A percentile compares a stretch with the other conserved stretches of the same genome.
Evolutionary conservation across 2,888 invertebrate species (phyloP).

Genomic region (Dugesia japonica): DNA sequence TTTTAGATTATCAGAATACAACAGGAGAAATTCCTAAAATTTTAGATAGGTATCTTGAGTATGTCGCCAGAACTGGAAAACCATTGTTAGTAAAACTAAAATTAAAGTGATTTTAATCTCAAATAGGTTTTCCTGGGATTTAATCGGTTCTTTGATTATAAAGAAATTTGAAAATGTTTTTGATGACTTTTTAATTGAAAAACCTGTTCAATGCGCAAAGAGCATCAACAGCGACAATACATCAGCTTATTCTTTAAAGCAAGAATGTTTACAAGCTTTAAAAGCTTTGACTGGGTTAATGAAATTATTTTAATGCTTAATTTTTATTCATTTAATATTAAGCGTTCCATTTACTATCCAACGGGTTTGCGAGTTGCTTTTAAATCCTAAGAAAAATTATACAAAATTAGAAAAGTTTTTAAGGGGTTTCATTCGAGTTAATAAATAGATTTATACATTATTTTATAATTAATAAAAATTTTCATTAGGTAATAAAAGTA

Average conservation of each 20-base stretch:
- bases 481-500: not conserved
- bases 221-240: not conserved
- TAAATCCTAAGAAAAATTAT: constrained; percentile 77
- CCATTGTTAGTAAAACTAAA: too few species aligned
- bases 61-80: too few species aligned
- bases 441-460: too few species aligned
- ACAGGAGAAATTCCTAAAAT: too few species aligned
- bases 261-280: not conserved
- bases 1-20: too few species aligned
- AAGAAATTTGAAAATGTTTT: not conserved
- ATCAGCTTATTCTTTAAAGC: not conserved
- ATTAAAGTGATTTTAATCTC: not conserved
- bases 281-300: not conserved
- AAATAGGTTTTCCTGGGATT: not conserved
- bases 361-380: constrained; percentile 77
- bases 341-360: constrained; percentile 90
- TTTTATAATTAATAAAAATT: not conserved
- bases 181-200: not conserved
- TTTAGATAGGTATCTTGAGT: too few species aligned
- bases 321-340: not conserved
- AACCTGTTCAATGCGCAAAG: not conserved
- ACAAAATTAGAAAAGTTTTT: constrained; percentile 86
- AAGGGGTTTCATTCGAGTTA: constrained; percentile 72
- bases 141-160: not conserved
- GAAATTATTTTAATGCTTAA: not conserved